Evolutionary conservation across 2,888 invertebrate species (phyloP), one percentile per base, ranked within the genome.

Genomic region (Therioaphis trifolii): DNA sequence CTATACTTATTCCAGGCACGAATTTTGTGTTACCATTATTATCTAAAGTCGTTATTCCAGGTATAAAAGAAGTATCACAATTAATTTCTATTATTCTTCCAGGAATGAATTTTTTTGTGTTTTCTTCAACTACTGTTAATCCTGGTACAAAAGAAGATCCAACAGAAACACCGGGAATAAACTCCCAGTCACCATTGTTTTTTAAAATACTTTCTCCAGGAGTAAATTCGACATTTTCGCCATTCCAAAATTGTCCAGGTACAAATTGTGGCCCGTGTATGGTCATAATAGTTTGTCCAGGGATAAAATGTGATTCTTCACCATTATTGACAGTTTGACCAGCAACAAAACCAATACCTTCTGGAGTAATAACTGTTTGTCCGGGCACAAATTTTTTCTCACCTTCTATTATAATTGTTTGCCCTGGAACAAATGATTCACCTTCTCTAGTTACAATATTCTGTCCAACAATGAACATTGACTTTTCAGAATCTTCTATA

Each of bases 121-220:
- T 90, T 84, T 89, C 89, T 88, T 91, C 91, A 2, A 92, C 92
- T 18, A 89, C 88, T 18, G 94, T 93, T 89, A 94, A 93, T 29
- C 94, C 94, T 0, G 94, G 94, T 86, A 94, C 93, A 86, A 94
- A 93, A 71, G 91, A 91, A 1, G 92, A 93, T 85, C 92, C 91
- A 85, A 94, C 90, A 0, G 93, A 93, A 89, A 94, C 93, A 9
- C 94, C 94, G 1, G 94, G 92, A 0, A 91, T 90, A 87, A 93
- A 93, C 87, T 92, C 92, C 0, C 91, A 90, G 5, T 92, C 92
- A 72, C 90, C 91, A 87, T 91, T 90, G 0, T 92, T 92, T 86
- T 93, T 92, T 0, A 93, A 93, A 87, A 93, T 92, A 86, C 91
- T 92, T 89, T 94, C 93, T 5, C 94, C 94, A 4, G 94, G 93